phyloP scores from a whole-genome alignment of 92 coral and sea anemone species.

The Heliopora coerulea region DNA sequence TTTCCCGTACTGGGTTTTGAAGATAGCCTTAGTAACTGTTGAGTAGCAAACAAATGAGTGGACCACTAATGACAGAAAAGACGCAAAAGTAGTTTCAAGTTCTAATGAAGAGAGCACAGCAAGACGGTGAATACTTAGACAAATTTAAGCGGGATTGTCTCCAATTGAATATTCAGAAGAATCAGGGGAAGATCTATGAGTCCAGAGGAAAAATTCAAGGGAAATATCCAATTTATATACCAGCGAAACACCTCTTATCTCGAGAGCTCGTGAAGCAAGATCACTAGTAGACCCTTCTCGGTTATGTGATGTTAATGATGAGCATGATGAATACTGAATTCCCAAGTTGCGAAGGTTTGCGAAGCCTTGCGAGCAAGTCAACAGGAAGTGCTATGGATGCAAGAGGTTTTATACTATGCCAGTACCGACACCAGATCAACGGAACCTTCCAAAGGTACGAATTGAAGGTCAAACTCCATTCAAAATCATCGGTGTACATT shows the following conservation, averaged over 20 bases:
- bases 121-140: not conserved
- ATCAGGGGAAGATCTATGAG: slow-evolving; percentile 9
- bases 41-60: slow-evolving; percentile 2
- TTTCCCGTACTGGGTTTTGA: too few species aligned
- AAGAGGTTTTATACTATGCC: not conserved
- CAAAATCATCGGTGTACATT: not conserved
- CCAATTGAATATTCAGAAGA: slow-evolving; percentile 21
- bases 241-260: slow-evolving; percentile 14
- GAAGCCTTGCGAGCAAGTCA: slow-evolving; percentile 19
- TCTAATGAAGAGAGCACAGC: slow-evolving; percentile 4
- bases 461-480: not conserved
- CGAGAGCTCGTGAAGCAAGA: slow-evolving; percentile 13
- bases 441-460: not conserved
- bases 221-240: slow-evolving; percentile 21
- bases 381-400: not conserved
- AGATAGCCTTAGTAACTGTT: too few species aligned
- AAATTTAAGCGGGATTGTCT: not conserved
- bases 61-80: slow-evolving; percentile 6
- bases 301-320: slow-evolving; percentile 12
- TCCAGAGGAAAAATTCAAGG: slow-evolving; percentile 31
- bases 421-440: not conserved
- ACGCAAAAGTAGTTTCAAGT: slow-evolving; percentile 15
- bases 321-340: slow-evolving; percentile 24
- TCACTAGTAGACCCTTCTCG: slow-evolving; percentile 11
- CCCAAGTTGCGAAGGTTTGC: slow-evolving; percentile 4